A percentile compares a stretch with the other conserved stretches of the same genome.
These are phyloP conservation scores for Carlito syrichta DNA, from an alignment of 2,113 vertebrate genomes.

Conservation along the genomic window DNA sequence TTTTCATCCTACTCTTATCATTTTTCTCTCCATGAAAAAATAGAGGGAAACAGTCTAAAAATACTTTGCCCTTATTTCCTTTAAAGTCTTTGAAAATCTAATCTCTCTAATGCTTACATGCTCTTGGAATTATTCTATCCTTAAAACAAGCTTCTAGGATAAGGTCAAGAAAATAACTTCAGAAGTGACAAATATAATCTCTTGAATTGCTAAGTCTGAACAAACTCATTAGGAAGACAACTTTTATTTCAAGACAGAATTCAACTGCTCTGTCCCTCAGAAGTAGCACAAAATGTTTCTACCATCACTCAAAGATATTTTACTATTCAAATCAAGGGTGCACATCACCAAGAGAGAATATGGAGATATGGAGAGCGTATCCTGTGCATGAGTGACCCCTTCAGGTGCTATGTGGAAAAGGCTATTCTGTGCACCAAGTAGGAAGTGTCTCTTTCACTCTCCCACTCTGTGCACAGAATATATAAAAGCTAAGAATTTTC, in stretches of 20 bases:
- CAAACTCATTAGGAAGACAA: neutral
- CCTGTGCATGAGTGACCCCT: slow-evolving; percentile 69
- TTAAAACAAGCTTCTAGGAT: slow-evolving; percentile 32
- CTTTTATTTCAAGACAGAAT: neutral
- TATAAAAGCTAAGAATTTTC: neutral
- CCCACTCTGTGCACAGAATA: no score
- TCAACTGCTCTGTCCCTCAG: neutral
- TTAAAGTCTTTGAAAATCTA: slow-evolving; percentile 1
- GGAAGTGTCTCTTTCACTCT: neutral
- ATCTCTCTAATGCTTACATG: neutral
- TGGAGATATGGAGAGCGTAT: neutral
- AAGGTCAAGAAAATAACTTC: slow-evolving; percentile 6
- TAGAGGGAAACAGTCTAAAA: neutral
- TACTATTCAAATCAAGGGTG: neutral
- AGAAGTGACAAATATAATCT: neutral
- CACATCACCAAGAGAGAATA: neutral
- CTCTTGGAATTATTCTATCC: neutral
- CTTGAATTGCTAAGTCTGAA: neutral
- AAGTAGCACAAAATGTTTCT: neutral
- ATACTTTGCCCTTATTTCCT: neutral
- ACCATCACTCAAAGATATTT: neutral
- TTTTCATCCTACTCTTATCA: neutral
- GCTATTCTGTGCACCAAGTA: neutral
- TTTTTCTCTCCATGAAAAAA: neutral
- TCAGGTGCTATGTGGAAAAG: slow-evolving; percentile 55